Evolutionary conservation across 2,888 invertebrate genomes (phyloP).

Genomic region (Papilio gigon): DNA sequence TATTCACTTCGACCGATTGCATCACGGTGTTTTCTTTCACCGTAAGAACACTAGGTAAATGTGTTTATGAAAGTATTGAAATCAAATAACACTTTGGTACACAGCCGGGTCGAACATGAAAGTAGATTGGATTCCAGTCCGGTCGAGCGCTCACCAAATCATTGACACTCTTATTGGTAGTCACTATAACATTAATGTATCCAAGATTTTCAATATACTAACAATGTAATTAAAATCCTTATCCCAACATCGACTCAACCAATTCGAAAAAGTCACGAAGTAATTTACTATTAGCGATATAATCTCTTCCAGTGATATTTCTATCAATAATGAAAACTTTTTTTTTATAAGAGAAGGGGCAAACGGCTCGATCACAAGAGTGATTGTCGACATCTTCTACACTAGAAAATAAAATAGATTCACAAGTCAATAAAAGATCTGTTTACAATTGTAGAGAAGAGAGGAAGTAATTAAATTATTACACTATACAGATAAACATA

Average conservation of each 20-base stretch:
- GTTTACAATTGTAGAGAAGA: not conserved
- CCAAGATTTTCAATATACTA: not conserved
- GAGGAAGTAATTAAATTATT: not conserved
- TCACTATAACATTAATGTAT: not conserved
- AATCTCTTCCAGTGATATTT: constrained; percentile 18
- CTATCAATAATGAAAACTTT: constrained; percentile 4
- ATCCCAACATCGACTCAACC: constrained; percentile 18
- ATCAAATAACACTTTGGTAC: too few species aligned
- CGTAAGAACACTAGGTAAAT: too few species aligned
- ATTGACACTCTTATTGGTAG: too few species aligned
- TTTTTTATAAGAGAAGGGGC: not conserved
- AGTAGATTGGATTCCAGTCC: too few species aligned
- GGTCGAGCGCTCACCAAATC: too few species aligned
- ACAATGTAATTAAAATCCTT: constrained; percentile 11
- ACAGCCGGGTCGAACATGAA: too few species aligned
- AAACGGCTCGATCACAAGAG: too few species aligned
- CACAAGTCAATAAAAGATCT: not conserved
- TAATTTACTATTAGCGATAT: constrained; percentile 18
- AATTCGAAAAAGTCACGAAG: constrained; percentile 26
- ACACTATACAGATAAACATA: not conserved
- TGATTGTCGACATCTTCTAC: too few species aligned
- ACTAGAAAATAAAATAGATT: not conserved
- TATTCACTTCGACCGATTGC: too few species aligned
- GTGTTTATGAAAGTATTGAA: too few species aligned
- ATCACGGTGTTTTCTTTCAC: too few species aligned